Base-by-base conservation (phyloP, 1,140 invertebrate genomes). In the Radopholus similis region DNA sequence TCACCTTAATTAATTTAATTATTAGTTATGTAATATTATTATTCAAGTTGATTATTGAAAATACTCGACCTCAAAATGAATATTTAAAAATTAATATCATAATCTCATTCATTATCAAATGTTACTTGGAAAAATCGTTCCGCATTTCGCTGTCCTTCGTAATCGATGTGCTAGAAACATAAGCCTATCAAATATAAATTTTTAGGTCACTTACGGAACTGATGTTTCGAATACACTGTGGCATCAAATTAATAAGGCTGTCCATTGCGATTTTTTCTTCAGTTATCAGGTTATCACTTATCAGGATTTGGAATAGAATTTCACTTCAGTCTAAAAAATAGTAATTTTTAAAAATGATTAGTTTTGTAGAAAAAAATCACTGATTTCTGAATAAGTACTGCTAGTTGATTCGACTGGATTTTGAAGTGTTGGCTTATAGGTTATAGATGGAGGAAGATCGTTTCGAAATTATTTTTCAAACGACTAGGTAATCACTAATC, bases 1-100 rank as follows among this genome's bases (percentile, higher is more conserved):
- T 51, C 26, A 76, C 67, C 72, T 75, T 23, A 54, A 75, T n/a
- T n/a, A n/a, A n/a, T n/a, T n/a, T n/a, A 76, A 56, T 32, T 55
- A 18, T 34, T 34, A 57, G 21, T 57, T 26, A 34, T 34, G 55
- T 34, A 30, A 34, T 11, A 21, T 21, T 13, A 13, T 18, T 34
- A 4, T 21, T 4, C 4, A 57, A 57, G 30, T 34, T 34, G 28
- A 11, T 13, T 34, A 42, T 42, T 42, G 40, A 15, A 9, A 70
- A 18, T n/a, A 70, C 13, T 23, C 28, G 32, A 74, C 8, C 67
- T 15, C 58, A 54, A 15, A 11, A 35, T 18, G 23, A 76, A 26
- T n/a, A n/a, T n/a, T n/a, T n/a, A n/a, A n/a, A n/a, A 54, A 34
- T 34, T 71, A 51, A 4, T 21, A 69, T 62, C 13, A 30, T n/a